These are phyloP conservation scores for Molossus molossus DNA, from an alignment of 2,797 vertebrate genomes.

Conservation along the genomic window DNA sequence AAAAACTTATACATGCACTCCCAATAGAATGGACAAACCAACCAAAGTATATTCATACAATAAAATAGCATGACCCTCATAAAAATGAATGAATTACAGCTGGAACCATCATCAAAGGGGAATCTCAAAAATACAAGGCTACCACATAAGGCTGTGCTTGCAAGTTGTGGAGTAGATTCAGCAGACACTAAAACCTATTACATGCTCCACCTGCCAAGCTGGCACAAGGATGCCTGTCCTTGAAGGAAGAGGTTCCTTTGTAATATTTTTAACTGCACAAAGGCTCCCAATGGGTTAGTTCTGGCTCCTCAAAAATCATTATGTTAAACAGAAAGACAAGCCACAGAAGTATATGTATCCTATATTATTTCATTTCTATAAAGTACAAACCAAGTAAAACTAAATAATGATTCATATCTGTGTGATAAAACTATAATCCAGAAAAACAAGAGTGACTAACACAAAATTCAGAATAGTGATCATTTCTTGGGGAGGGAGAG, in stretches of 20 bases:
- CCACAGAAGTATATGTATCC: background rate
- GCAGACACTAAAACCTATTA: background rate
- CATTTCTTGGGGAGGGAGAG: background rate
- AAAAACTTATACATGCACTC: background rate
- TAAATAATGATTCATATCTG: background rate
- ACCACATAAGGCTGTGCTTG: background rate
- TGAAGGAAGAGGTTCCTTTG: background rate
- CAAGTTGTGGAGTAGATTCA: background rate
- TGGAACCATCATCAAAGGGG: background rate
- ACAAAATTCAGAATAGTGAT: constrained; percentile 35
- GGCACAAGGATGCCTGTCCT: background rate
- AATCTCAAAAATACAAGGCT: constrained; percentile 20
- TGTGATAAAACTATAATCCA: background rate
- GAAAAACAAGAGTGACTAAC: constrained; percentile 24
- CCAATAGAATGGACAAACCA: background rate
- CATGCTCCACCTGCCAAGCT: background rate
- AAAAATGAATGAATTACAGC: constrained; percentile 19
- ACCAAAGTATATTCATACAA: background rate
- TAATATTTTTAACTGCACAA: background rate
- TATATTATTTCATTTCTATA: background rate
- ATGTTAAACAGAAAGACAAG: constrained; percentile 37
- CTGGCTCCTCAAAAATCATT: background rate
- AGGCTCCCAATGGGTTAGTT: background rate
- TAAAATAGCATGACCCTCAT: background rate
- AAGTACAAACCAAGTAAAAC: background rate